A percentile compares a stretch with the other conserved stretches of the same genome.
Evolutionary conservation across 2,888 invertebrate species (phyloP).

Genomic region (Xanthostigma xanthostigma): DNA sequence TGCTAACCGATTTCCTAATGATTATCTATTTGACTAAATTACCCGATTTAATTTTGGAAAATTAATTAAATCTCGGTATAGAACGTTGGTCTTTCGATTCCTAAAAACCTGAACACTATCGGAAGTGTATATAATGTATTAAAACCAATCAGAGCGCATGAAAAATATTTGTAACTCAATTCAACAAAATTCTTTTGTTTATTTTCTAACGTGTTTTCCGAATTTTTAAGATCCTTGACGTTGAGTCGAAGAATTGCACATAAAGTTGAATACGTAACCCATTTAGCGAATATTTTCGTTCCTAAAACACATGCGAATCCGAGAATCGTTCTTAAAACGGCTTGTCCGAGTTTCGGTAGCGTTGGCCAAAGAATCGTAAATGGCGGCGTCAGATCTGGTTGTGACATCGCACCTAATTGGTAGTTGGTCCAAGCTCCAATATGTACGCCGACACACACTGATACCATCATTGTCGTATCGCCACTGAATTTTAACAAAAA

Average conservation of each 20-base stretch:
- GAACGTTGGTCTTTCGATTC: slow-evolving; percentile 68
- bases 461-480: slow-evolving; percentile 78
- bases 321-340: slow-evolving; percentile 52
- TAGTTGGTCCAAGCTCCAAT: slow-evolving; percentile 75
- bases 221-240: slow-evolving; percentile 45
- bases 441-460: slow-evolving; percentile 63
- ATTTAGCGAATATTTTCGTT: slow-evolving; percentile 52
- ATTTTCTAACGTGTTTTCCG: slow-evolving; percentile 48
- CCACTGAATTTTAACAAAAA: slow-evolving; percentile 40
- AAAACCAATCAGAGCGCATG: slow-evolving; percentile 66
- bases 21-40: no score
- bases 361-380: slow-evolving; percentile 70
- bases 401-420: slow-evolving; percentile 55
- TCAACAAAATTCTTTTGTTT: slow-evolving; percentile 64
- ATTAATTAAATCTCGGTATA: slow-evolving; percentile 62
- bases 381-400: slow-evolving; percentile 40
- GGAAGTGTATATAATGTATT: slow-evolving; percentile 65
- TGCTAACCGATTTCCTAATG: no score
- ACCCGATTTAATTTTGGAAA: slow-evolving; percentile 1
- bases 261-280: slow-evolving; percentile 48
- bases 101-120: slow-evolving; percentile 55
- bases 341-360: slow-evolving; percentile 49
- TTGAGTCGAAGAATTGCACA: slow-evolving; percentile 55
- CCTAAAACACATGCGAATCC: slow-evolving; percentile 62
- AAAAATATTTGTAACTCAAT: slow-evolving; percentile 68